Evolutionary conservation across 2,797 vertebrate species (phyloP).

Genomic region (Sebastes matsubarae): DNA sequence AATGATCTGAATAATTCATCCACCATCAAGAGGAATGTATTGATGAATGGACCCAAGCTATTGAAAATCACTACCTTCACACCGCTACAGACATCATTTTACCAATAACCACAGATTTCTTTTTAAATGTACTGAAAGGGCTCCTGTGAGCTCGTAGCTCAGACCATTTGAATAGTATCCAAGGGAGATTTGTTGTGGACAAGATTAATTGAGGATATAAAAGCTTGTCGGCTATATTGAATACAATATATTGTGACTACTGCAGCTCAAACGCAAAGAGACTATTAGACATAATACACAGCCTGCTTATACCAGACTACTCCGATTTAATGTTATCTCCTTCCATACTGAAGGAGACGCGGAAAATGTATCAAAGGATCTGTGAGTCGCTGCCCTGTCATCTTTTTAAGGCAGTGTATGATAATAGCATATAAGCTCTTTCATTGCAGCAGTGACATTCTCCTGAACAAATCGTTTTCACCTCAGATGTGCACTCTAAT

Average conservation of each 20-base stretch:
- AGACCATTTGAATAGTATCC: conserved; percentile 15
- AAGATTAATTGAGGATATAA: conserved; percentile 41
- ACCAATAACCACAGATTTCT: conserved; percentile 2
- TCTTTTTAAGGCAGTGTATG: conserved; percentile 79
- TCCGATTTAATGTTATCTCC: conserved; percentile 65
- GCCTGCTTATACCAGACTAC: conserved; percentile 50
- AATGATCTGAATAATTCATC: background rate
- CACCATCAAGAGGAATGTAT: background rate
- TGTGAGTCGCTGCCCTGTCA: conserved; percentile 69
- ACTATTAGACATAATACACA: conserved; percentile 60
- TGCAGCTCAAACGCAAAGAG: conserved; percentile 50
- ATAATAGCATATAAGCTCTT: conserved; percentile 82
- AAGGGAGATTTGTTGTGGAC: conserved; percentile 28
- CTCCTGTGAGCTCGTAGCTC: conserved; percentile 28
- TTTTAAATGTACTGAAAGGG: conserved; percentile 9
- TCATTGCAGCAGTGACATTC: conserved; percentile 83
- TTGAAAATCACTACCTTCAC: conserved; percentile 9
- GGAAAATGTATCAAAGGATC: conserved; percentile 70
- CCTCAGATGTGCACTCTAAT: conserved; percentile 82
- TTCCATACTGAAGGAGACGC: conserved; percentile 39
- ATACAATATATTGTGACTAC: conserved; percentile 47
- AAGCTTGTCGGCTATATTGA: conserved; percentile 45
- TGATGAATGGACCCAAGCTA: conserved; percentile 4
- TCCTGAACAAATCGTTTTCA: conserved; percentile 83
- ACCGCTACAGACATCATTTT: conserved; percentile 9